Base-by-base conservation (phyloP, 1,140 invertebrate genomes). In the Alviniconcha marisindica region DNA sequence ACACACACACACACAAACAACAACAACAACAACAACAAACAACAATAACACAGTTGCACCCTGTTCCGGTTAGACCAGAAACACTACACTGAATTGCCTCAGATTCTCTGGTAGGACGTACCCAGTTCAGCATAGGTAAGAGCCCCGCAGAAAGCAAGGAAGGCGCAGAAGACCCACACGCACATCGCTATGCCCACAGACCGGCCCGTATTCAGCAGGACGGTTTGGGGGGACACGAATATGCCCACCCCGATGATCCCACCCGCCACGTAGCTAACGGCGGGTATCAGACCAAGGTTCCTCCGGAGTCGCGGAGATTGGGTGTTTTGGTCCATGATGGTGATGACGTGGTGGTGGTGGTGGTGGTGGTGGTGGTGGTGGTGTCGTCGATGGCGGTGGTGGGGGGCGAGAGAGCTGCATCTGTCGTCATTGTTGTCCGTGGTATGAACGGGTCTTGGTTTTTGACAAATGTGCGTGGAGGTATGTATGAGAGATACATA, bases 241-340 rank as follows among this genome's bases (percentile, higher is more conserved):
- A 87, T 87, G 36, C 86, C 84, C 42, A 77, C 82, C 76, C 84
- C 81, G 48, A 85, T 84, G 77, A 85, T 85, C 14, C 78, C 84
- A 4, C 78, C 84, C 18, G 73, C 73, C 24, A 85, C 81, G 77
- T 85, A 83, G 31, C 77, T 79, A 24, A 77, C 76, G 36, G 33
- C 71, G 36, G 54, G 42, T 33, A 82, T 21, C 15, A 83, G 60
- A 24, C 84, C 82, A 18, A 85, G 54, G 33, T 73, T 79, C 63
- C 40, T 63, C 28, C 73, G 80, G 28, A 85, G 33, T 60, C 69
- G 31, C 21, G 82, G 44, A 14, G 77, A 33, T 7, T 33, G n/a
- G 42, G 7, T 44, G 38, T 5, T 4, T 15, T 4, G 24, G 7
- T 74, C 71, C 18, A n/a, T 24, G 60, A n/a, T 10, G 60, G 5